Conservation (phyloP, 2,113 vertebrate species). For the Fulica atra region DNA sequence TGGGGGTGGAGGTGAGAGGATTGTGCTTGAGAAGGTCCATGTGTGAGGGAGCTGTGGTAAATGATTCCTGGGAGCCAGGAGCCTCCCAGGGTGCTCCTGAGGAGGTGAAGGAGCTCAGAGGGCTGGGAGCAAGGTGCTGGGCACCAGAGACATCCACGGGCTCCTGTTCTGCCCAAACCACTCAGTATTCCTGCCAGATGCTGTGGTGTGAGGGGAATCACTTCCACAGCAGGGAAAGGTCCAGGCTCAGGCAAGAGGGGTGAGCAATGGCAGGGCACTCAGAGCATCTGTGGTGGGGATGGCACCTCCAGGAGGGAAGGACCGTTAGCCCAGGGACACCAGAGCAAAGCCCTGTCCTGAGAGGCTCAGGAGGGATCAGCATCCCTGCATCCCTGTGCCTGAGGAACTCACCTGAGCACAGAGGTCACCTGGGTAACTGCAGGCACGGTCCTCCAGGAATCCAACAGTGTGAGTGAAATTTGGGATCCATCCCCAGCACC, state of each 20-base stretch:
- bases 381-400: background rate
- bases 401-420: background rate
- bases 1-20: background rate
- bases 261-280: background rate
- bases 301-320: background rate
- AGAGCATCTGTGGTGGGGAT: background rate
- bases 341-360: background rate
- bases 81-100: background rate
- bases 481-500: constrained; percentile 16
- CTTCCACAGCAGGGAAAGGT: background rate
- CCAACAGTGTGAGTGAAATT: constrained; percentile 3
- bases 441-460: background rate
- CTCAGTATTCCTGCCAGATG: background rate
- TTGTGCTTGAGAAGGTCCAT: background rate
- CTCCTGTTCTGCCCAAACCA: background rate
- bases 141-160: accelerated
- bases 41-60: background rate
- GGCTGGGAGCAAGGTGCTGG: background rate
- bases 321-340: background rate
- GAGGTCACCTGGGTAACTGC: background rate
- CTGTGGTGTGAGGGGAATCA: background rate
- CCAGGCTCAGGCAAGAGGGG: background rate
- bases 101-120: background rate
- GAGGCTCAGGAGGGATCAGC: background rate
- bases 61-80: background rate